A percentile compares a stretch with the other conserved stretches of the same genome.
These are phyloP conservation scores for Hemiscyllium ocellatum DNA, from an alignment of 2,113 vertebrate species.

Conservation along the genomic window DNA sequence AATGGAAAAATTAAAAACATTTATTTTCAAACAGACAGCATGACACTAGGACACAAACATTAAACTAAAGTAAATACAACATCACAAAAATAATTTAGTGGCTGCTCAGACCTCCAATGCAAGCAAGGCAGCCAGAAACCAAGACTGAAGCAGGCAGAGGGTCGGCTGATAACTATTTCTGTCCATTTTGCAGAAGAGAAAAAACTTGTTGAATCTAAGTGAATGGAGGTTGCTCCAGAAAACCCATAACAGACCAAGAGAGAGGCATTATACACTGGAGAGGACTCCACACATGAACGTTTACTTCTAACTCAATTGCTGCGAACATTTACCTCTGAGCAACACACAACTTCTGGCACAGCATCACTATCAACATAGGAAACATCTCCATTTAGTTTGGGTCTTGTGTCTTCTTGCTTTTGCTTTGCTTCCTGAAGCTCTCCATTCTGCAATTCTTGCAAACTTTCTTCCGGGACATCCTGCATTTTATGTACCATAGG, in stretches of 20 bases:
- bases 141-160: constrained; percentile 50
- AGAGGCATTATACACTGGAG: constrained; percentile 48
- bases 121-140: constrained; percentile 52
- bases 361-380: constrained; percentile 72
- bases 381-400: constrained; percentile 82
- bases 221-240: constrained; percentile 20
- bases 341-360: constrained; percentile 92
- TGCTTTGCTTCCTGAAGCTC: constrained; percentile 48
- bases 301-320: constrained; percentile 79
- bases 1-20: neutral
- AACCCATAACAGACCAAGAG: constrained; percentile 54
- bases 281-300: neutral
- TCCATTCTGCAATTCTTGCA: constrained; percentile 47
- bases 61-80: neutral
- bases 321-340: constrained; percentile 93
- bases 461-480: constrained; percentile 49
- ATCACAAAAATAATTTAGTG: neutral
- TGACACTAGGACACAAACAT: neutral
- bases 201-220: neutral
- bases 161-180: constrained; percentile 42
- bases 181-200: neutral
- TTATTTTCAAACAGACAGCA: constrained; percentile 14
- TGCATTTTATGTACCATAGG: constrained; percentile 45
- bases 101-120: constrained; percentile 45
- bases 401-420: constrained; percentile 44